phyloP scores from a whole-genome alignment of 1,140 invertebrate genomes.

The Mya arenaria region DNA sequence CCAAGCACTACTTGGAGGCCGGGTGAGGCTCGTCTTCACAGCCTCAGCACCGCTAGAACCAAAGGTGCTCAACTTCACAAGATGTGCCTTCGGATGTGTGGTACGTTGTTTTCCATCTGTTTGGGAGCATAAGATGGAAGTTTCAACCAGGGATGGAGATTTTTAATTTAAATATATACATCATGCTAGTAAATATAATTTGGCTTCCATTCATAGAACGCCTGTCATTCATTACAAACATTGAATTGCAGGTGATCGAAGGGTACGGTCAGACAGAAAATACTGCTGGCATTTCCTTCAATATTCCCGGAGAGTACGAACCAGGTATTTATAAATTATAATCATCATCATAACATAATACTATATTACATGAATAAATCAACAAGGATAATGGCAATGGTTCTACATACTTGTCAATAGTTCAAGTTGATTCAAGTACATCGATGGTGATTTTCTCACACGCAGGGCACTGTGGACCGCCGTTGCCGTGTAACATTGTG shows the following conservation, averaged over 20 bases:
- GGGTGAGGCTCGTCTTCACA: conserved; percentile 95
- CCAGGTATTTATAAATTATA: conserved; percentile 84
- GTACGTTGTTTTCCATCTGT: conserved; percentile 83
- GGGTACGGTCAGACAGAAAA: conserved; percentile 99
- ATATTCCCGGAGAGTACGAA: conserved; percentile 94
- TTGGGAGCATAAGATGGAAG: no score
- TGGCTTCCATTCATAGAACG: no score
- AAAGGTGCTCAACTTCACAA: conserved; percentile 95
- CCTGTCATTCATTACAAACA: no score
- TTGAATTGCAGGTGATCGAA: conserved; percentile 84
- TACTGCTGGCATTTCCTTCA: conserved; percentile 94
- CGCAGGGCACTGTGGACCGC: conserved; percentile 92
- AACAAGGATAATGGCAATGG: no score
- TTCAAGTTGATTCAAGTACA: no score
- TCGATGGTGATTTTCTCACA: no score
- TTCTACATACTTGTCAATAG: no score
- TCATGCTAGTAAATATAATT: no score
- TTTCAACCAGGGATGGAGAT: no score
- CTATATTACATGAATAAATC: no score
- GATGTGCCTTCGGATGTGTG: conserved; percentile 96
- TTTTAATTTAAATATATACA: no score
- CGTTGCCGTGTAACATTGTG: conserved; percentile 94
- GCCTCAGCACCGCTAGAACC: conserved; percentile 96
- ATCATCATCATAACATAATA: no score
- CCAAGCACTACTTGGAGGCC: conserved; percentile 93